Base-by-base conservation (phyloP, 1,140 invertebrate genomes). In the Lepidurus arcticus region DNA sequence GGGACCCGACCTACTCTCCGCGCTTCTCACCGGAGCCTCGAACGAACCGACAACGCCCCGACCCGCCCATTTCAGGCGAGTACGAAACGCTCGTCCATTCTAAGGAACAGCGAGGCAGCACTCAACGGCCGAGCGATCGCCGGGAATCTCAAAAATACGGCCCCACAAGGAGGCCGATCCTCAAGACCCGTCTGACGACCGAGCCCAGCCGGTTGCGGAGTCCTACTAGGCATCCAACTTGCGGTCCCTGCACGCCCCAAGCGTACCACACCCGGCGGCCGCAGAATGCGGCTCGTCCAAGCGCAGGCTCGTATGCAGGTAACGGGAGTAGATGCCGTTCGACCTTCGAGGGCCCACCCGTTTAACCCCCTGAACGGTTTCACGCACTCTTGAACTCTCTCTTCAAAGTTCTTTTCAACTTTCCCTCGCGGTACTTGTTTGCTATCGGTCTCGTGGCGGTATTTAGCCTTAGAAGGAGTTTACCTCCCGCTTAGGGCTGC, bases 391-490 rank as follows among this genome's bases (percentile, higher is more conserved):
- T 93, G 85, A 91, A 92, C 91, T 92, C 92, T 92, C 91, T 93
- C 88, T 92, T 92, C 91, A 93, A 91, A 92, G 90, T 92, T 88
- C 90, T 92, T 93, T 92, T 90, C 91, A 93, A 90, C 91, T 93
- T 93, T 93, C 91, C 92, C 90, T 93, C 91, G 91, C 92, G 90
- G 91, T 93, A 93, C 91, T 94, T 92, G 91, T 93, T 91, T 87
- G 89, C 92, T 93, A 92, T 93, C 91, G 91, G 91, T 91, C 90
- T 92, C 91, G 87, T 88, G 88, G 87, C 85, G 80, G 88, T 93
- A 93, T 93, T 93, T 93, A 93, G 91, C 90, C 89, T 93, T 93
- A 90, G 91, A 91, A 91, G 91, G 88, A 91, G 88, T 91, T 91
- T 92, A 92, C 90, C 90, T 90, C 91, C 90, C 86, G 85, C 88